These are phyloP conservation scores for Cyprinodon variegatus DNA, from an alignment of 2,113 vertebrate species.

Conservation along the genomic window DNA sequence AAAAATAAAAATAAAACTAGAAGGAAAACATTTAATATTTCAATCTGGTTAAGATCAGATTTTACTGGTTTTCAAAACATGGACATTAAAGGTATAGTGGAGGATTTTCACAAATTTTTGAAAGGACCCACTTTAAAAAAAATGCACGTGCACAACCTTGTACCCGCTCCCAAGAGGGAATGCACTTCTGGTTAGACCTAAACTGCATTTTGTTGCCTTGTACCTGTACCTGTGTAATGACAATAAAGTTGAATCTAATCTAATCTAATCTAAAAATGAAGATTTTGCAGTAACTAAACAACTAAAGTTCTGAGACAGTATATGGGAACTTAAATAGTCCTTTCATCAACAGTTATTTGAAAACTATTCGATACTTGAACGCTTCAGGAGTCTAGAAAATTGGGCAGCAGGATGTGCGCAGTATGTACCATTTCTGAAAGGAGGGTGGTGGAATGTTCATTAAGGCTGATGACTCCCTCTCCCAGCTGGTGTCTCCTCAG, in stretches of 20 bases:
- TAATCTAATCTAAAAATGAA: too few relatives aligned
- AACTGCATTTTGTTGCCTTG: too few relatives aligned
- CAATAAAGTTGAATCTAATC: too few relatives aligned
- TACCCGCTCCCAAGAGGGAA: too few relatives aligned
- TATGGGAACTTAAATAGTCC: background rate
- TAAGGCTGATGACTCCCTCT: constrained; percentile 85
- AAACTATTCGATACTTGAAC: background rate
- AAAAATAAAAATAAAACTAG: background rate
- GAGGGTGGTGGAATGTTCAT: constrained; percentile 84
- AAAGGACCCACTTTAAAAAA: too few relatives aligned
- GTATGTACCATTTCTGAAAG: constrained; percentile 80
- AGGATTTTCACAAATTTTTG: too few relatives aligned
- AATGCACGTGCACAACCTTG: too few relatives aligned
- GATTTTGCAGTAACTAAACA: too few relatives aligned
- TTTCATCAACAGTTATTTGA: background rate
- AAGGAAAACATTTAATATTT: background rate
- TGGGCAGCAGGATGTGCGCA: background rate
- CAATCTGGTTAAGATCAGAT: background rate
- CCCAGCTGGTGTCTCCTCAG: constrained; percentile 82
- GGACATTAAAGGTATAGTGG: too few relatives aligned
- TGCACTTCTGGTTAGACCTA: too few relatives aligned
- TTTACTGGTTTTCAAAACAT: too few relatives aligned
- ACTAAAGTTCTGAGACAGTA: background rate
- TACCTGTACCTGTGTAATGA: too few relatives aligned
- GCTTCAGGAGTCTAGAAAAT: constrained; percentile 1